Conservation (phyloP, 1,140 invertebrate genomes). For the Drosophila teissieri region DNA sequence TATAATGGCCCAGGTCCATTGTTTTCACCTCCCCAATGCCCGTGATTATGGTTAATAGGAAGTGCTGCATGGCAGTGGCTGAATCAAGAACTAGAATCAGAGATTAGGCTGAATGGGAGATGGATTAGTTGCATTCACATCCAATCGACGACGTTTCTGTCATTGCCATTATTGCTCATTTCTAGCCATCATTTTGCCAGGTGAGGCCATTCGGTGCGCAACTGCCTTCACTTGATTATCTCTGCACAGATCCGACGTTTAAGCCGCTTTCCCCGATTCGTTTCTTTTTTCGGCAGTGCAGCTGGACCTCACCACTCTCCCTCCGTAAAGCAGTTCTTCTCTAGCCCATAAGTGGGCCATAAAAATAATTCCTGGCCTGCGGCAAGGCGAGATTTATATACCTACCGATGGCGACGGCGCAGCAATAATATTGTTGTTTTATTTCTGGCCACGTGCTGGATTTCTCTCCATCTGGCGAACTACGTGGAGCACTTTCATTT, state of each 20-base stretch:
- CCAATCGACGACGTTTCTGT: not conserved
- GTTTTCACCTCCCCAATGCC: not conserved
- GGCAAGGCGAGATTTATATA: conserved; percentile 62
- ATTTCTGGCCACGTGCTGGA: conserved; percentile 30
- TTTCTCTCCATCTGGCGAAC: conserved; percentile 7
- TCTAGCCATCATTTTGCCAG: not conserved
- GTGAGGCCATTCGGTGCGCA: not conserved
- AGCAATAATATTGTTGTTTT: conserved; percentile 64
- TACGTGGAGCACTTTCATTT: conserved; percentile 11
- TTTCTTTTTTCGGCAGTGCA: conserved; percentile 5
- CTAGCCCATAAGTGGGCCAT: conserved; percentile 26
- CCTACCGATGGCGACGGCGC: not conserved
- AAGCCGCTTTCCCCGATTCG: conserved; percentile 2
- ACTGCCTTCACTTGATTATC: not conserved
- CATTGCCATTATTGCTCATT: not conserved
- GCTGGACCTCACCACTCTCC: conserved; percentile 10
- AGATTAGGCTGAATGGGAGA: not conserved
- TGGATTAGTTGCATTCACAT: not conserved
- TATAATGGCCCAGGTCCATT: not conserved
- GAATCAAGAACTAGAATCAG: not conserved
- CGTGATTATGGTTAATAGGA: not conserved
- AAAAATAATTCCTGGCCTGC: conserved; percentile 50
- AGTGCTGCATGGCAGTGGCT: not conserved
- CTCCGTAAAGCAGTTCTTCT: conserved; percentile 51
- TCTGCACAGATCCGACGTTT: not conserved